Evolutionary conservation across 53 echinoderm and acorn worm species (phyloP), one percentile per base, ranked within the genome.

Genomic region (Zoroaster sp.): DNA sequence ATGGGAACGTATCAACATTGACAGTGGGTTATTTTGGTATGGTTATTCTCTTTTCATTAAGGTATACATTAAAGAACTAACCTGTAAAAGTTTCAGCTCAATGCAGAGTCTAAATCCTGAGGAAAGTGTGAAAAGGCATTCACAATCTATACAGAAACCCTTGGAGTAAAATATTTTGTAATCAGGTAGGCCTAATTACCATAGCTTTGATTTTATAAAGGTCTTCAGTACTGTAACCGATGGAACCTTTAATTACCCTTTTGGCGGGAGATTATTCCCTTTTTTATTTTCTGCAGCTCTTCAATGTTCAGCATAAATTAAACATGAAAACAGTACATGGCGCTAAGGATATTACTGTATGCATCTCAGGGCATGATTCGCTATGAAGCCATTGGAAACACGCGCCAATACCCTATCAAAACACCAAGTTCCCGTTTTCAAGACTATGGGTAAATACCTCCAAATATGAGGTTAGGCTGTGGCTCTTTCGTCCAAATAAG

Each of bases 371-470:
- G 83, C 47, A 18, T n/a, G 83, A 42, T 67, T 28, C 83, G 71
- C 70, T 70, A 70, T 71, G 45, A 68, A 46, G 70, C 85, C 85
- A 35, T 21, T 6, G 85, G 85, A 85, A 35, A 49, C 35, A 23
- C 49, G 51, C 85, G 47, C 85, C 85, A 71, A 36, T 71, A 41
- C 12, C 49, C 85, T 85, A 85, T 85, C 71, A 34, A 85, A 85
- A 85, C 69, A 85, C 45, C 14, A 20, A 71, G 46, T 71, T 85
- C 85, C 72, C 47, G 35, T 51, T 66, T 63, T 31, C 30, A 66
- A 82, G 82, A 82, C 67, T 66, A 43, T 82, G 35, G 30, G n/a
- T 82, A 66, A 82, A 82, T 66, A 82, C 44, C 67, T 44, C 66
- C 33, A 77, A 13, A 35, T 71, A 38, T 12, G 10, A 7, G 20